Percentiles rank a stretch among this genome's conserved stretches.
phyloP scores from a whole-genome alignment of 2,888 invertebrate species.

The Plutella xylostella region DNA sequence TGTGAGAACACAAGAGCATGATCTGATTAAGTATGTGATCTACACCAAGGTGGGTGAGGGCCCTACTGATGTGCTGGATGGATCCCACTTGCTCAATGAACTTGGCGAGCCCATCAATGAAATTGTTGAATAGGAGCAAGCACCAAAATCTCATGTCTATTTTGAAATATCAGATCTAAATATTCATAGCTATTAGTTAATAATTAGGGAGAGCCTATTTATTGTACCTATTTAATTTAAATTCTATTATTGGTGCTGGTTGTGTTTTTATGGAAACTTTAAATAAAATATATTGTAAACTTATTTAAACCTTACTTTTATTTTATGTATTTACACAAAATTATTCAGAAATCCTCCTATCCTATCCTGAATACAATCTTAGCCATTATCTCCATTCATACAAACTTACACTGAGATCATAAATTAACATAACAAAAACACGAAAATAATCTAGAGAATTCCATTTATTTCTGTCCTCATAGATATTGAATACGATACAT shows the following conservation, averaged over 20 bases:
- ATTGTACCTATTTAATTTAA: neutral
- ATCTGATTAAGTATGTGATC: conserved; percentile 84
- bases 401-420: conserved; percentile 35
- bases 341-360: neutral
- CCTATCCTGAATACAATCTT: conserved; percentile 3
- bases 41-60: conserved; percentile 87
- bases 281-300: too few relatives aligned
- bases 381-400: too few relatives aligned
- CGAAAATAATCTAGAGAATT: conserved; percentile 39
- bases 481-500: conserved; percentile 17
- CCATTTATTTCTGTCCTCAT: conserved; percentile 64
- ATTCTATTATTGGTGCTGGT: too few relatives aligned
- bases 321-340: neutral
- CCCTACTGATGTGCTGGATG: conserved; percentile 67
- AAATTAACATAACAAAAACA: conserved; percentile 42
- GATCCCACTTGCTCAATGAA: conserved; percentile 39
- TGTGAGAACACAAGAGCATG: conserved; percentile 47
- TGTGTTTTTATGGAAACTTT: too few relatives aligned
- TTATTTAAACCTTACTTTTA: neutral
- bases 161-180: too few relatives aligned
- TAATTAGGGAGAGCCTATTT: too few relatives aligned
- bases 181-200: too few relatives aligned
- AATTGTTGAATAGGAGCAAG: too few relatives aligned
- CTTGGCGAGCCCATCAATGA: conserved; percentile 30
- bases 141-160: too few relatives aligned